Evolutionary conservation across 1,140 invertebrate species (phyloP).

Genomic region (Scaptomyza hsui): DNA sequence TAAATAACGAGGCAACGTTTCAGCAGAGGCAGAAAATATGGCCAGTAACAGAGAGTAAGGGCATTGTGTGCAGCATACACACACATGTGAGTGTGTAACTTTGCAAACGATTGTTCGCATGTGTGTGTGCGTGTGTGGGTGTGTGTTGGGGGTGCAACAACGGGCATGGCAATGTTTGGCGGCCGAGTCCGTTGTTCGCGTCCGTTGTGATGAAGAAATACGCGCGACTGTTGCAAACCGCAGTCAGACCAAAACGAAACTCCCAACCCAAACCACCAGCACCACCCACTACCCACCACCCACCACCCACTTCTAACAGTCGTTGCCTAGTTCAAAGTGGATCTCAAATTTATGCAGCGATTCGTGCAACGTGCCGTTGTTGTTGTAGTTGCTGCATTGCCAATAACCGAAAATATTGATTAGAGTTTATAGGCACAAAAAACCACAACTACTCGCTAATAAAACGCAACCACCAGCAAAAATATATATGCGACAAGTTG

Average conservation of each 20-base stretch:
- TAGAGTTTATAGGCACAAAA: slow-evolving; percentile 48
- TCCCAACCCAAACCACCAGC: too few species aligned
- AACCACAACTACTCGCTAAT: slow-evolving; percentile 19
- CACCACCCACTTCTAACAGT: neutral
- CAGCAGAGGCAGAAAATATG: slow-evolving; percentile 52
- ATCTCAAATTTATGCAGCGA: slow-evolving; percentile 62
- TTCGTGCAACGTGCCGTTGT: slow-evolving; percentile 46
- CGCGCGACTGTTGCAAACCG: slow-evolving; percentile 59
- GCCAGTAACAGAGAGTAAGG: slow-evolving; percentile 26
- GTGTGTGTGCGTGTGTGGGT: neutral
- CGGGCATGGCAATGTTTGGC: slow-evolving; percentile 47
- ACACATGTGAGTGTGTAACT: slow-evolving; percentile 21
- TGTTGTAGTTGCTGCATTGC: slow-evolving; percentile 40
- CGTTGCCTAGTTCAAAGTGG: slow-evolving; percentile 4
- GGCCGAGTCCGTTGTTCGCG: slow-evolving; percentile 41
- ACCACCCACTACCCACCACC: neutral
- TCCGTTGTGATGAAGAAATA: slow-evolving; percentile 68
- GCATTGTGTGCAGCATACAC: slow-evolving; percentile 7
- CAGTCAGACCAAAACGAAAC: slow-evolving; percentile 38
- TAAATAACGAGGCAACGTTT: slow-evolving; percentile 40
- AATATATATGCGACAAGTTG: neutral
- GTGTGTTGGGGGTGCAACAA: slow-evolving; percentile 10
- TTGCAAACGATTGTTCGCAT: slow-evolving; percentile 9
- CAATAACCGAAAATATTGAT: slow-evolving; percentile 79
- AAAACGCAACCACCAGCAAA: slow-evolving; percentile 33